A percentile compares a stretch with the other conserved stretches of the same genome.
phyloP scores from a whole-genome alignment of 2,888 invertebrate genomes.

The Zaprionus lineosus region DNA sequence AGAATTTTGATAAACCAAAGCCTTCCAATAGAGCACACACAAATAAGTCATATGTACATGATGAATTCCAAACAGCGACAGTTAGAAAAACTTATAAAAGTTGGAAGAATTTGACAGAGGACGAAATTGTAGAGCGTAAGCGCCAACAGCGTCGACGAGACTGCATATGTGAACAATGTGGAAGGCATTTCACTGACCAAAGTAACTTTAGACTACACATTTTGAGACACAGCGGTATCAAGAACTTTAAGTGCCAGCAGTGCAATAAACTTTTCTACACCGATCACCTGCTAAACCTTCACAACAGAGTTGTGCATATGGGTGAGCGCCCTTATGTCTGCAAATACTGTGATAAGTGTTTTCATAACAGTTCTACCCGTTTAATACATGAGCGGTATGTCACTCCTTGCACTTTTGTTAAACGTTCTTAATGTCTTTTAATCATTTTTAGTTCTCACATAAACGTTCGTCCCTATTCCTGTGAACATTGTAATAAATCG shows the following conservation, averaged over 20 bases:
- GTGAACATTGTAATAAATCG: slow-evolving; percentile 69
- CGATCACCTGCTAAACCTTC: slow-evolving; percentile 49
- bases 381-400: slow-evolving; percentile 77
- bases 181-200: slow-evolving; percentile 58
- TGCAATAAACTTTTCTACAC: slow-evolving; percentile 56
- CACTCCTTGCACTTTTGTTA: background rate
- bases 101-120: slow-evolving; percentile 60
- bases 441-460: slow-evolving; percentile 69
- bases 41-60: background rate
- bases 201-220: slow-evolving; percentile 68
- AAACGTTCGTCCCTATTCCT: slow-evolving; percentile 75
- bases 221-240: slow-evolving; percentile 55
- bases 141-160: slow-evolving; percentile 51
- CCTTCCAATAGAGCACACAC: background rate
- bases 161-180: slow-evolving; percentile 62
- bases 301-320: slow-evolving; percentile 64
- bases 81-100: slow-evolving; percentile 42
- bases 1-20: background rate
- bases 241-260: slow-evolving; percentile 48
- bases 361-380: slow-evolving; percentile 76
- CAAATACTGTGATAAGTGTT: slow-evolving; percentile 70
- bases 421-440: background rate
- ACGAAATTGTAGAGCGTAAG: slow-evolving; percentile 48
- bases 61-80: background rate
- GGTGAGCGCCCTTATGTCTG: slow-evolving; percentile 80